Evolutionary conservation across 2,888 invertebrate genomes (phyloP).

Genomic region (Latrodectus hesperus): DNA sequence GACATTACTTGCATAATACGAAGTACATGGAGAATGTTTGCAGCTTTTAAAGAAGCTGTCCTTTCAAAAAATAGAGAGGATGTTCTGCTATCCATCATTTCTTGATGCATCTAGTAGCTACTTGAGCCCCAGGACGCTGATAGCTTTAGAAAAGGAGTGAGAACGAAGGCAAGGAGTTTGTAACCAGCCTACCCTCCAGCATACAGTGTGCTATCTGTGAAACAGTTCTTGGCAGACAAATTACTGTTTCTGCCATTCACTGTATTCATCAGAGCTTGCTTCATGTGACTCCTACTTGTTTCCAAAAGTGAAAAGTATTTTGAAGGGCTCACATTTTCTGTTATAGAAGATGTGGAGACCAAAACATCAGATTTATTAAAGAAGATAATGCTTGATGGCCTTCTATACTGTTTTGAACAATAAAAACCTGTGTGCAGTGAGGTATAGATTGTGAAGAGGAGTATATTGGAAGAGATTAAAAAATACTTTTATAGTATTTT

Average conservation of each 20-base stretch:
- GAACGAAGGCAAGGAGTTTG: background rate
- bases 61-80: no score
- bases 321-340: background rate
- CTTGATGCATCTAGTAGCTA: background rate
- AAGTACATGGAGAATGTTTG: no score
- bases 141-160: background rate
- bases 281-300: background rate
- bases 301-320: background rate
- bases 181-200: background rate
- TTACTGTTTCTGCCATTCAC: background rate
- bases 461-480: slow-evolving; percentile 2
- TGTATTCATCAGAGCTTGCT: background rate
- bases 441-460: background rate
- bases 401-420: background rate
- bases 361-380: background rate
- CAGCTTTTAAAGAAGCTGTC: no score
- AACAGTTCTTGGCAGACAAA: background rate
- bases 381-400: background rate
- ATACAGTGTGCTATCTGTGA: background rate
- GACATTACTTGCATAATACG: no score
- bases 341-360: background rate
- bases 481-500: background rate
- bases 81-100: no score
- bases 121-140: background rate
- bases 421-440: background rate